These are phyloP conservation scores for Drosophila anomalata DNA, from an alignment of 2,888 invertebrate species.

Conservation along the genomic window DNA sequence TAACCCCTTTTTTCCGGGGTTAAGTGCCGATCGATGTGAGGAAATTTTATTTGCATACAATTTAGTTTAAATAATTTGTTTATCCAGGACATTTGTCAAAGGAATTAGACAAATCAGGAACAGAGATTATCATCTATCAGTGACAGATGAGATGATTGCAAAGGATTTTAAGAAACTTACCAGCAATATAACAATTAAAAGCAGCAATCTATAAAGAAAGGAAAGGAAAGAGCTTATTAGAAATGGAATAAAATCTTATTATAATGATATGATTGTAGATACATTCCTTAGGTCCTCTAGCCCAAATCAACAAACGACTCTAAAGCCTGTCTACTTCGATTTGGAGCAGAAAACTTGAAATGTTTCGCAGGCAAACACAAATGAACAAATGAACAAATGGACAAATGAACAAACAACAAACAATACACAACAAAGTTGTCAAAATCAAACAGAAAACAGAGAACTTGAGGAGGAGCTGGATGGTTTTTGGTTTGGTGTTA, in stretches of 20 bases:
- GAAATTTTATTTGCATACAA: slow-evolving; percentile 38
- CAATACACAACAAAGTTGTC: slow-evolving; percentile 68
- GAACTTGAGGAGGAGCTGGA: slow-evolving; percentile 38
- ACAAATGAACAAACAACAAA: slow-evolving; percentile 19
- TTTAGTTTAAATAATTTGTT: slow-evolving; percentile 33
- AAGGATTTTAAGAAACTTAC: slow-evolving; percentile 42
- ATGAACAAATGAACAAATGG: slow-evolving; percentile 15
- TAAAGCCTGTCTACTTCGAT: slow-evolving; percentile 45
- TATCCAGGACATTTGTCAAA: slow-evolving; percentile 20
- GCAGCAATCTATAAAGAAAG: slow-evolving; percentile 56
- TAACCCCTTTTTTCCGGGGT: slow-evolving; percentile 28
- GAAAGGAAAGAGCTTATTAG: slow-evolving; percentile 1
- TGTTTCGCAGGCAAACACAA: slow-evolving; percentile 46
- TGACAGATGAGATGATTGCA: too few species aligned
- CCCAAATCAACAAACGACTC: slow-evolving; percentile 73
- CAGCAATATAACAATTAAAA: slow-evolving; percentile 53
- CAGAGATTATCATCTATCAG: slow-evolving; percentile 10
- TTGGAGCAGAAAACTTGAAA: slow-evolving; percentile 36
- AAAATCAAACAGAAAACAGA: slow-evolving; percentile 71
- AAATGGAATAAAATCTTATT: neutral
- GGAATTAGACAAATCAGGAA: slow-evolving; percentile 5
- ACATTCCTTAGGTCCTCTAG: slow-evolving; percentile 10
- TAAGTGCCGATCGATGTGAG: slow-evolving; percentile 33
- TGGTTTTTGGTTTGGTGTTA: slow-evolving; percentile 62
- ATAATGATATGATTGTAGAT: slow-evolving; percentile 23